A percentile compares a stretch with the other conserved stretches of the same genome.
Evolutionary conservation across 2,113 vertebrate species (phyloP).

Genomic region (Antechinus stuartii): DNA sequence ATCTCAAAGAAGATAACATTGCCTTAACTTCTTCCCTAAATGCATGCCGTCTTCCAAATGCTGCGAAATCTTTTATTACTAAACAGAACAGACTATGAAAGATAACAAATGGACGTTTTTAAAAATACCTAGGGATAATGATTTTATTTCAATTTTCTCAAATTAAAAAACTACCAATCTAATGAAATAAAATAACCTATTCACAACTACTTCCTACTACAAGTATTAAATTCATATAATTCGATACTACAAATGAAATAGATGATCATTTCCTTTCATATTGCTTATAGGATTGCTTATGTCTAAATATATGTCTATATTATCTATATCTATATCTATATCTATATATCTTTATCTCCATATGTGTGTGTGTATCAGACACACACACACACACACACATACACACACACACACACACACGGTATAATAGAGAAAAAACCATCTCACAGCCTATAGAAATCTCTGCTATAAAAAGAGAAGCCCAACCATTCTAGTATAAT

Average conservation of each 20-base stretch:
- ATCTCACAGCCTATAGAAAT: not conserved
- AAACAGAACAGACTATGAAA: not conserved
- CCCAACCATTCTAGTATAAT: not conserved
- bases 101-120: not conserved
- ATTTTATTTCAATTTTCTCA: conserved; percentile 21
- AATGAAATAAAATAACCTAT: not conserved
- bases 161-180: not conserved
- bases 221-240: not conserved
- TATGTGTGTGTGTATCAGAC: no score
- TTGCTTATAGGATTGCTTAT: not conserved
- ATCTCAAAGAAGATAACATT: conserved; percentile 10
- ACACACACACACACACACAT: no score
- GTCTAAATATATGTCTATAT: not conserved
- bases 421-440: not conserved
- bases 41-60: not conserved
- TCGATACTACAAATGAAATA: not conserved
- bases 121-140: not conserved
- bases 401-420: no score
- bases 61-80: conserved; percentile 6
- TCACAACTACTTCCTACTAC: not conserved
- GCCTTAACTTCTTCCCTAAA: not conserved
- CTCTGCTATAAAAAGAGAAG: conserved; percentile 8
- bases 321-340: not conserved
- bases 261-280: not conserved
- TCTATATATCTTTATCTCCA: not conserved